These are phyloP conservation scores for Decapterus maruadsi DNA, from an alignment of 2,797 vertebrate species.

Conservation along the genomic window DNA sequence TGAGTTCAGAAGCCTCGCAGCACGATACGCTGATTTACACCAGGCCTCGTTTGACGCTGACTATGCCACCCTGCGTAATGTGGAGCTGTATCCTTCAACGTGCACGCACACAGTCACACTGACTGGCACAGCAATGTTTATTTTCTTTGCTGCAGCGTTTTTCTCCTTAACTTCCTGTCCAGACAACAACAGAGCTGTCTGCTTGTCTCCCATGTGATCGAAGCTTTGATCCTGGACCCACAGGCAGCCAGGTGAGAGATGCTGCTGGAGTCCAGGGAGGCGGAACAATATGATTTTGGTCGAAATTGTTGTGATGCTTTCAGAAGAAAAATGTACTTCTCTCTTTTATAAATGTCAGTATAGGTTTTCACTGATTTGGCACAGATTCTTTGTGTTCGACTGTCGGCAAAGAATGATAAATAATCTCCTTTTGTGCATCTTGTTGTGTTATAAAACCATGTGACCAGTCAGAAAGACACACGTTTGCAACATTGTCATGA, in stretches of 20 bases:
- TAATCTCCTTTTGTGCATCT: background rate
- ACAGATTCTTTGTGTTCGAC: background rate
- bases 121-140: fast-evolving
- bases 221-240: slow-evolving; percentile 96
- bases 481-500: background rate
- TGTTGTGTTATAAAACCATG: background rate
- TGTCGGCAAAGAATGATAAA: background rate
- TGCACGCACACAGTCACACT: background rate
- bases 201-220: slow-evolving; percentile 94
- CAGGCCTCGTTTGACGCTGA: slow-evolving; percentile 98
- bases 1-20: slow-evolving; percentile 93
- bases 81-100: slow-evolving; percentile 94
- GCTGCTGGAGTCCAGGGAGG: background rate
- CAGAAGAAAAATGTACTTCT: background rate
- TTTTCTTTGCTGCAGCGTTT: background rate
- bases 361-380: background rate
- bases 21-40: slow-evolving; percentile 94
- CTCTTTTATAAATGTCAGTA: background rate
- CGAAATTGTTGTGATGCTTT: background rate
- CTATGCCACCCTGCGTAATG: slow-evolving; percentile 93
- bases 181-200: slow-evolving; percentile 99
- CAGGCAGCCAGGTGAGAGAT: slow-evolving; percentile 91
- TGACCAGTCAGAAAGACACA: background rate
- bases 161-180: slow-evolving; percentile 78
- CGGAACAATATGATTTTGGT: background rate